Evolutionary conservation across 1,140 invertebrate species (phyloP), one percentile per base, ranked within the genome.

Genomic region (Ceratina australensis): DNA sequence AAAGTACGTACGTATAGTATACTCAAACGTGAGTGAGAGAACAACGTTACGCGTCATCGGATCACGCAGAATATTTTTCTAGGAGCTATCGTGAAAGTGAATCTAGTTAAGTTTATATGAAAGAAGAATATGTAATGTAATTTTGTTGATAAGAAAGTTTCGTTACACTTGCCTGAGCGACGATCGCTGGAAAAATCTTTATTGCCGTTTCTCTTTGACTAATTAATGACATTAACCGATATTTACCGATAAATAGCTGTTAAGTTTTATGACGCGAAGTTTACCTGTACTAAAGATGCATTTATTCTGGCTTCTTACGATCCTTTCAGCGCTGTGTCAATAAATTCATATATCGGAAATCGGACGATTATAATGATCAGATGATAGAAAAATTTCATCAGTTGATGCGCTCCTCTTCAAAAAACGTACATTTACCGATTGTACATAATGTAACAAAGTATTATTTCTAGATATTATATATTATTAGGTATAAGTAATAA

Each of bases 151-250:
- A 80, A 72, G 63, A 79, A 77, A 69, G 78, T 87, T 80, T 86
- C 82, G 81, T 78, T 84, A 77, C 74, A 86, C 83, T 85, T 87
- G 85, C 83, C 83, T 78, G 80, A 87, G 80, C 67, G 72, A 79
- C 74, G 67, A 74, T 77, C 59, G 71, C 65, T 78, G 20, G 67
- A 60, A n/a, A 57, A 61, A 86, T 16, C 15, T 79, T 68, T 63
- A 42, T 85, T 78, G 63, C 54, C 61, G 52, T 60, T 74, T 42
- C 63, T 74, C 26, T 85, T 71, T 65, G 66, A 79, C 50, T 68
- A 79, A 86, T 84, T 84, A 87, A 87, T 63, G 66, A 81, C 75
- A 85, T 88, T 87, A 87, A 89, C 77, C 77, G 60, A 85, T 77
- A 86, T 84, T 87, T 88, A 84, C 77, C 84, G 47, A 54, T 26